phyloP scores from a whole-genome alignment of 1,140 invertebrate species.

The Batillaria attramentaria region DNA sequence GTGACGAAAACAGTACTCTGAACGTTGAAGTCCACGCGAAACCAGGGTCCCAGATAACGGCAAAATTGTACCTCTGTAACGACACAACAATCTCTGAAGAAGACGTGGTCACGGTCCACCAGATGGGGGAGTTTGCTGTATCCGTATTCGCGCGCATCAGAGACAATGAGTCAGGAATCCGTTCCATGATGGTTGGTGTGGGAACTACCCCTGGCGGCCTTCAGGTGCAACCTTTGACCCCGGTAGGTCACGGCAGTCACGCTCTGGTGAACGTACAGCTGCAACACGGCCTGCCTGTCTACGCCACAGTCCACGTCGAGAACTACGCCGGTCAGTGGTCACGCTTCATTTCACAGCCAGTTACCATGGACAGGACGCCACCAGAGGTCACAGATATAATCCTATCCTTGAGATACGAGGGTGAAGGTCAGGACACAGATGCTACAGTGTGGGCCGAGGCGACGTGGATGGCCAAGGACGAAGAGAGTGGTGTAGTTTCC shows the following conservation, averaged over 20 bases:
- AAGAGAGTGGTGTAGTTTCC: constrained; percentile 37
- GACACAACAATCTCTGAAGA: neutral
- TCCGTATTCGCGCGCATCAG: constrained; percentile 30
- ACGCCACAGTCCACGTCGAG: constrained; percentile 29
- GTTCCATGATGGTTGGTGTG: constrained; percentile 27
- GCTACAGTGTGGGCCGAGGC: neutral
- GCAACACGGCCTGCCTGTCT: constrained; percentile 33
- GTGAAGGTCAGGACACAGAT: neutral
- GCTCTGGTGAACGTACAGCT: constrained; percentile 24
- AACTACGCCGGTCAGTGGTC: constrained; percentile 36
- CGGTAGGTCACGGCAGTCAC: constrained; percentile 22
- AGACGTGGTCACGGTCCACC: constrained; percentile 22
- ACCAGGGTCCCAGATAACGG: neutral
- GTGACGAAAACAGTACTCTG: neutral
- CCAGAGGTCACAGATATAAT: constrained; percentile 26
- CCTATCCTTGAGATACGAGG: neutral
- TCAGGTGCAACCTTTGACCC: constrained; percentile 27
- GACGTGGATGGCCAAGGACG: constrained; percentile 34
- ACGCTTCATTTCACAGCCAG: constrained; percentile 30
- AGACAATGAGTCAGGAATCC: constrained; percentile 41
- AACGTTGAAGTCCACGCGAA: neutral
- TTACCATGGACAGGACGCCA: constrained; percentile 40
- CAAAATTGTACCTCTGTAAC: neutral
- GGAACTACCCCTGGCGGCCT: constrained; percentile 39
- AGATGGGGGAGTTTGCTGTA: constrained; percentile 31